A percentile compares a stretch with the other conserved stretches of the same genome.
phyloP scores from a whole-genome alignment of 2,888 invertebrate species.

The Hirtodrosophila cameraria region DNA sequence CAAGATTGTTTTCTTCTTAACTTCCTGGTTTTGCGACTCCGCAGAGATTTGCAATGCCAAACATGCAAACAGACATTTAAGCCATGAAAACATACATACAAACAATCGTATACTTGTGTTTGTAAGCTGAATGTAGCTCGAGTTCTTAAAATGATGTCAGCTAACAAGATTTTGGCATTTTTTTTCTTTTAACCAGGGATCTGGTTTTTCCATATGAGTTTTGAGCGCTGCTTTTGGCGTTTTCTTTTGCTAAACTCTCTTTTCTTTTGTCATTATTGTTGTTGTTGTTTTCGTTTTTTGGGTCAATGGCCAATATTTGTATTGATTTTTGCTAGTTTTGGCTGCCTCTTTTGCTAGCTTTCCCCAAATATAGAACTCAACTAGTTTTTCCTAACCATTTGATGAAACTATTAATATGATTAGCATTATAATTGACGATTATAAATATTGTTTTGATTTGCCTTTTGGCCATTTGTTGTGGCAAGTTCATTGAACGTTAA shows the following conservation, averaged over 20 bases:
- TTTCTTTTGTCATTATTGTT: slow-evolving; percentile 6
- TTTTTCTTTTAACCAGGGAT: slow-evolving; percentile 20
- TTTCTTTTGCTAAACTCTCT: slow-evolving; percentile 14
- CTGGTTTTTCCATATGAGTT: slow-evolving; percentile 60
- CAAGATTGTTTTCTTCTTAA: slow-evolving; percentile 17
- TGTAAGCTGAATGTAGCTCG: slow-evolving; percentile 3
- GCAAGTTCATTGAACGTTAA: slow-evolving; percentile 67
- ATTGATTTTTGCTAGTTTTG: slow-evolving; percentile 7
- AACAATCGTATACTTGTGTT: slow-evolving; percentile 26
- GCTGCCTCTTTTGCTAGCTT: not conserved
- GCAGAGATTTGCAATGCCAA: slow-evolving; percentile 67
- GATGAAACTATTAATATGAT: slow-evolving; percentile 41
- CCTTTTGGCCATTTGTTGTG: slow-evolving; percentile 27
- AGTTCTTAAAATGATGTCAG: slow-evolving; percentile 64
- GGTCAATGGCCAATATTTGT: slow-evolving; percentile 57
- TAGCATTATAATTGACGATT: slow-evolving; percentile 57
- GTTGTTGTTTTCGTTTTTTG: slow-evolving; percentile 48
- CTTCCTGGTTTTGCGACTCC: slow-evolving; percentile 64
- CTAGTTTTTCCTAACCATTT: slow-evolving; percentile 1
- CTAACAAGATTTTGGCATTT: slow-evolving; percentile 40
- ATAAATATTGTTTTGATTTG: slow-evolving; percentile 48
- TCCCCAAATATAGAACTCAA: slow-evolving; percentile 1
- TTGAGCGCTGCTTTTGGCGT: slow-evolving; percentile 11
- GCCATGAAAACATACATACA: slow-evolving; percentile 51
- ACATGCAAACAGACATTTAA: slow-evolving; percentile 71